These are phyloP conservation scores for Leptarthrus brevirostris DNA, from an alignment of 2,888 invertebrate genomes.

Conservation along the genomic window DNA sequence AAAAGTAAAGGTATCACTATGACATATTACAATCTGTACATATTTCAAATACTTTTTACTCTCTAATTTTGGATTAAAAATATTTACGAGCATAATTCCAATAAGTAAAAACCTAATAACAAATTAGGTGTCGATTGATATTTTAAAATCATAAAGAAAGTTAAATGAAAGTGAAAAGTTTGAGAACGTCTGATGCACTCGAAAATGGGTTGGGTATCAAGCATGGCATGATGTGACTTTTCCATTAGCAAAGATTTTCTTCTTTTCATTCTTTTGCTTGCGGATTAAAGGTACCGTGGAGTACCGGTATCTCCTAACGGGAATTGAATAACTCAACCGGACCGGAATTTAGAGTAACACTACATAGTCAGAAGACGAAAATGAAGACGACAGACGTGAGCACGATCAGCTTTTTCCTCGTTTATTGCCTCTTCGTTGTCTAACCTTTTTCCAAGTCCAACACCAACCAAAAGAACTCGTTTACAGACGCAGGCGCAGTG, in stretches of 20 bases:
- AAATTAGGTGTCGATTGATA: too few relatives aligned
- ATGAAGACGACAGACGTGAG: slow-evolving; percentile 31
- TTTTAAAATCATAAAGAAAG: neutral
- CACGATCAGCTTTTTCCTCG: slow-evolving; percentile 41
- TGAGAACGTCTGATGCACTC: slow-evolving; percentile 5
- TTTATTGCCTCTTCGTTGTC: neutral
- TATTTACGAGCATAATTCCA: too few relatives aligned
- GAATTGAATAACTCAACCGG: slow-evolving; percentile 59
- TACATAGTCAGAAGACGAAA: slow-evolving; percentile 39
- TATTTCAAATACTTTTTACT: too few relatives aligned
- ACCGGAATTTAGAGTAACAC: slow-evolving; percentile 56
- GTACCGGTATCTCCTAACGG: slow-evolving; percentile 59
- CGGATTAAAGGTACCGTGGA: neutral
- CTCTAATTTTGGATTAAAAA: too few relatives aligned
- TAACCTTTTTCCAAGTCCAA: slow-evolving; percentile 31
- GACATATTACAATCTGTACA: too few relatives aligned
- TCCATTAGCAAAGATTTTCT: slow-evolving; percentile 15
- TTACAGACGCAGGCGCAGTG: slow-evolving; percentile 6
- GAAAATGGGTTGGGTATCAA: neutral
- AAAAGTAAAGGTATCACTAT: too few relatives aligned
- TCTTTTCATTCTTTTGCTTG: slow-evolving; percentile 21
- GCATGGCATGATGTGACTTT: slow-evolving; percentile 2
- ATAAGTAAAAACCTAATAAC: too few relatives aligned
- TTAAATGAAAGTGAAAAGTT: slow-evolving; percentile 35
- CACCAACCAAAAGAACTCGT: neutral